Evolutionary conservation across 2,888 invertebrate genomes (phyloP), one percentile per base, ranked within the genome.

Genomic region (Noctua janthina): DNA sequence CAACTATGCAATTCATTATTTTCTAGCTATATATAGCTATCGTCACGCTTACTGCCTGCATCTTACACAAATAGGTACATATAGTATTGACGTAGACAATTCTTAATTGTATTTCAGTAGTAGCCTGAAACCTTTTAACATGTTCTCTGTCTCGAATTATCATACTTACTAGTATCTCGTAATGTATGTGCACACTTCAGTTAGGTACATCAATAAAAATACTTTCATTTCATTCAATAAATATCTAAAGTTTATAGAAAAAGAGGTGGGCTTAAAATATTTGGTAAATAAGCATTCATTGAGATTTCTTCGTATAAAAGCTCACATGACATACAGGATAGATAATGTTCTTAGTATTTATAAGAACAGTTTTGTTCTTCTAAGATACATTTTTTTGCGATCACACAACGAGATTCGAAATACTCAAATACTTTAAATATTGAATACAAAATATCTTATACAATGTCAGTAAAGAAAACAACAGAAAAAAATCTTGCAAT

Each of bases 201-300:
- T 68, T 68, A 2, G 35, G 35, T 64, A 64, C 5, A 67, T 67
- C 43, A 43, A n/a, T 46, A 7, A 68, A n/a, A 46, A n/a, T 46
- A 68, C 46, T 68, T 68, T 46, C 15, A 46, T 17, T n/a, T 68
- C 1, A 17, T 68, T 68, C 46, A 46, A 23, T 43, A 46, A 13
- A n/a, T 20, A 20, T 29, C 29, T 68, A 8, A 46, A 46, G n/a
- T 46, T 67, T n/a, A 68, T n/a, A n/a, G 46, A 68, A 68, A 43
- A 46, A 46, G 46, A 68, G 68, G 68, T 68, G 68, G 68, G 68
- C n/a, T 46, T 68, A 0, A n/a, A 64, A 56, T 46, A 39, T 73
- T 73, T 82, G 23, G 46, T 72, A 68, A 23, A n/a, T 43, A n/a
- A 15, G 23, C 46, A 23, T 49, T 66, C 35, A 66, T 68, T 68